A percentile compares a stretch with the other conserved stretches of the same genome.
Evolutionary conservation across 1,140 invertebrate genomes (phyloP).

Genomic region (Meloidogyne chitwoodi): DNA sequence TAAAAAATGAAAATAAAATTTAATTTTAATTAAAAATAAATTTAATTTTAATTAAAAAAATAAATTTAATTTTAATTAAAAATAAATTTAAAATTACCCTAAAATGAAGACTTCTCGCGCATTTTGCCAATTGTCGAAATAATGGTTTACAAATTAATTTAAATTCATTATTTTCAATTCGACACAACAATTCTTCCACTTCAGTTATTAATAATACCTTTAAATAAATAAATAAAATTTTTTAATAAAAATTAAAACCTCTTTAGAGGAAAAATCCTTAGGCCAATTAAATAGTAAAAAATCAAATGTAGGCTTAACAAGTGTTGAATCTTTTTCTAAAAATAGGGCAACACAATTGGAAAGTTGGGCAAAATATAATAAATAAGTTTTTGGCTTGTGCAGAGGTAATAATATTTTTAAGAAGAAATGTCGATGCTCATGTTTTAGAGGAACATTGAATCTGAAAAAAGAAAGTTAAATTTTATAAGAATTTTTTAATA

Average conservation of each 20-base stretch:
- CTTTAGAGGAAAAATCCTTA: neutral
- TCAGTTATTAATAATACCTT: constrained; percentile 13
- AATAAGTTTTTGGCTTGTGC: constrained; percentile 68
- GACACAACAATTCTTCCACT: constrained; percentile 1
- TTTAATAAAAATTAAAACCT: no score
- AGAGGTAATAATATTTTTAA: constrained; percentile 50
- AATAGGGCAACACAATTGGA: constrained; percentile 95
- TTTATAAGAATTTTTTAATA: no score
- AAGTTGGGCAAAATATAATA: constrained; percentile 87
- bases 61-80: no score
- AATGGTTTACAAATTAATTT: neutral
- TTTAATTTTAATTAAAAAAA: no score
- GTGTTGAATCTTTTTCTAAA: constrained; percentile 77
- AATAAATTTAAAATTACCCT: neutral
- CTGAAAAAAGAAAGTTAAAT: neutral
- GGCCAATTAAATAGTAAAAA: constrained; percentile 8
- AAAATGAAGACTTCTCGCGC: constrained; percentile 1
- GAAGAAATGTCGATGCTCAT: constrained; percentile 56
- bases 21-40: no score
- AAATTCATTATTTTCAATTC: neutral
- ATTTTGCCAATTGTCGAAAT: neutral
- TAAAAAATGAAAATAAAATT: neutral
- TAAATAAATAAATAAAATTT: no score
- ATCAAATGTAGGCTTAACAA: constrained; percentile 59
- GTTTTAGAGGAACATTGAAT: constrained; percentile 58